These are phyloP conservation scores for Limnothrissa miodon DNA, from an alignment of 2,113 vertebrate species.

Conservation along the genomic window DNA sequence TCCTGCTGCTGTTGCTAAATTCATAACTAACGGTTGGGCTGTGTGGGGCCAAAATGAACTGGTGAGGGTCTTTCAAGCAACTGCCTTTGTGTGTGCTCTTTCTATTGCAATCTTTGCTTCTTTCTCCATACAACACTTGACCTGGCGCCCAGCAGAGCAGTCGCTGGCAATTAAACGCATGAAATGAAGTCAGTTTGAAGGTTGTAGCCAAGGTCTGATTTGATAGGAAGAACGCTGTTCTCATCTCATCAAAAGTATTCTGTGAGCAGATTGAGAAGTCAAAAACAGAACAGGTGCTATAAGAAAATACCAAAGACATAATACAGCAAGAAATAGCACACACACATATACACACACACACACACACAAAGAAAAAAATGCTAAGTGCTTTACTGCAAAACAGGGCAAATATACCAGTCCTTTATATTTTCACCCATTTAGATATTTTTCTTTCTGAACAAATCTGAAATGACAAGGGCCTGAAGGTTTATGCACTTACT, in stretches of 20 bases:
- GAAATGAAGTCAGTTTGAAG: slow-evolving; percentile 60
- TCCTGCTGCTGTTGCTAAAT: neutral
- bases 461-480: neutral
- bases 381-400: neutral
- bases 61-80: neutral
- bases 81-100: neutral
- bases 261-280: neutral
- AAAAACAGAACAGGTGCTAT: neutral
- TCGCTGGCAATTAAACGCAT: neutral
- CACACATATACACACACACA: too few species aligned
- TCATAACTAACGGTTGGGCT: neutral
- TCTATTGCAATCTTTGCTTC: neutral
- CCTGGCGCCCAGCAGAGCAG: neutral
- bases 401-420: neutral
- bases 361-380: neutral
- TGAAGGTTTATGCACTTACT: neutral
- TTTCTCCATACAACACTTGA: slow-evolving; percentile 1
- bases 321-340: too few species aligned
- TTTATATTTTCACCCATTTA: neutral
- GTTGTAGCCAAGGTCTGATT: neutral
- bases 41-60: neutral
- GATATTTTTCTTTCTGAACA: neutral
- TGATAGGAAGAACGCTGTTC: neutral
- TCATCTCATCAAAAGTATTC: neutral
- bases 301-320: neutral